Evolutionary conservation across 2,888 invertebrate genomes (phyloP), one percentile per base, ranked within the genome.

Genomic region (Alviniconcha strummeri): DNA sequence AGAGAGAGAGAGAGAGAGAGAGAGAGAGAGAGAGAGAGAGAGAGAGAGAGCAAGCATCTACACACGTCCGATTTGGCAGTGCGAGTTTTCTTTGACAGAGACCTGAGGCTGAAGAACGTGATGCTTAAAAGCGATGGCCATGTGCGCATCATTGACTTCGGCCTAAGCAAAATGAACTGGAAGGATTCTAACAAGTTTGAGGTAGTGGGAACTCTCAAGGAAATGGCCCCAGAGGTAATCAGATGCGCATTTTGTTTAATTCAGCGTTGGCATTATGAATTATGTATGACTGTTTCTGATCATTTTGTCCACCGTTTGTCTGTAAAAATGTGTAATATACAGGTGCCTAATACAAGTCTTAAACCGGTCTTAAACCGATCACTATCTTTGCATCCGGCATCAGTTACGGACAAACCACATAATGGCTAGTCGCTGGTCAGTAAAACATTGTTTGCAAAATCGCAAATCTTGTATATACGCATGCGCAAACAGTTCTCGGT

Each of bases 141-240:
- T n/a, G 13, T 55, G 52, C 19, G 79, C 5, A 60, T 52, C 19
- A 52, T 36, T 15, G 82, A 82, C 67, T 76, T 82, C 54, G 57
- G 57, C 9, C n/a, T n/a, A 54, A n/a, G 75, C 67, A 75, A 57
- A 11, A 11, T 52, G 11, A 60, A 82, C 82, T 52, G 75, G 75
- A 75, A 13, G 64, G 54, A 64, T 4, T 60, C 75, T 11, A 67
- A 75, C 64, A 82, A 60, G 4, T 8, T 5, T 17, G 60, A 57
- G n/a, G 4, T 67, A 54, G 55, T 55, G 57, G 82, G 75, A 4
- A 15, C 36, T 1, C 36, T 57, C 55, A 56, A 19, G n/a, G 64
- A 54, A 6, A 64, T 75, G 75, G 64, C 82, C 15, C 81, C 82
- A 7, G 82, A 82, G 82, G 82, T 82, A 36, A n/a, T 36, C 36